A percentile compares a stretch with the other conserved stretches of the same genome.
Conservation (phyloP, 2,888 invertebrate genomes). For the Drosophila glabriapex region DNA sequence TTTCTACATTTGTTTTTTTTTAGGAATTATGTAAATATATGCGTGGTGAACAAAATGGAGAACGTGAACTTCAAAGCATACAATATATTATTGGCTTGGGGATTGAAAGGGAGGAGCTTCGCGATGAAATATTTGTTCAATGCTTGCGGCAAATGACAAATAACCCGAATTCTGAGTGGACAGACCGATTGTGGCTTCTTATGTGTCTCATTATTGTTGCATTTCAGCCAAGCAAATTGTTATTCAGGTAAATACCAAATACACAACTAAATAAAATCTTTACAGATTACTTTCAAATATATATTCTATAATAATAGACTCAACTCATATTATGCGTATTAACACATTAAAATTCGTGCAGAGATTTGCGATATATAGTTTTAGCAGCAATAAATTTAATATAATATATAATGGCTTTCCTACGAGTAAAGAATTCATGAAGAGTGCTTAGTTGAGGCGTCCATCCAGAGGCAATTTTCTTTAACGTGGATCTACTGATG, state of each 20-base stretch:
- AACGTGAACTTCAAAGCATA: conserved; percentile 92
- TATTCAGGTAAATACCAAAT: conserved; percentile 79
- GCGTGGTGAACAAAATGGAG: conserved; percentile 94
- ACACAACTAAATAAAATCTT: neutral
- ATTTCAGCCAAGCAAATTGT: conserved; percentile 90
- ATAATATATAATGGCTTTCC: no score
- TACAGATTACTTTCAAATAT: neutral
- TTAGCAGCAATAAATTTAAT: no score
- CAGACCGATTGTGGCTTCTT: conserved; percentile 94
- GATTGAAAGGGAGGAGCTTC: conserved; percentile 94
- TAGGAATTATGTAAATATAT: conserved; percentile 96
- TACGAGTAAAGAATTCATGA: no score
- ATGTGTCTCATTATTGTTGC: conserved; percentile 96
- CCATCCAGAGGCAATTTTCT: no score
- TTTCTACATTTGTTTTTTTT: conserved; percentile 8
- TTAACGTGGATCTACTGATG: no score
- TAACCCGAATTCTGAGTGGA: conserved; percentile 93
- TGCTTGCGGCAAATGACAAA: conserved; percentile 95
- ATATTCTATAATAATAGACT: neutral
- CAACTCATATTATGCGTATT: neutral
- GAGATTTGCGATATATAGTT: neutral
- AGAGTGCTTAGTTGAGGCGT: no score
- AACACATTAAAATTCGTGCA: neutral
- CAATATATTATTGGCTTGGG: conserved; percentile 94
- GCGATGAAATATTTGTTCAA: conserved; percentile 96